Evolutionary conservation across 2,113 vertebrate genomes (phyloP).

Genomic region (Tachysurus fulvidraco): DNA sequence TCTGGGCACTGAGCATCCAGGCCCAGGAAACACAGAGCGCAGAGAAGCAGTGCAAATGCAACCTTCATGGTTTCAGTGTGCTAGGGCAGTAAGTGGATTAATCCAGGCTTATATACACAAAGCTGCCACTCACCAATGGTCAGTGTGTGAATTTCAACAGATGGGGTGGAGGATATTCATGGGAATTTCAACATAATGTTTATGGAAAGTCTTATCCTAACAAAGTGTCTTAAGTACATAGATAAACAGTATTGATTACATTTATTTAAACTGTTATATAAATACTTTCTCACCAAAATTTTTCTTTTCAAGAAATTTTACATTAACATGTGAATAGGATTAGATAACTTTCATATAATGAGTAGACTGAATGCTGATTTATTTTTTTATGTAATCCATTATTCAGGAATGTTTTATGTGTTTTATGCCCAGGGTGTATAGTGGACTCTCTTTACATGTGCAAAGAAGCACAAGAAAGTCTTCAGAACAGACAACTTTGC

Average conservation of each 20-base stretch:
- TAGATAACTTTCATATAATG: not conserved
- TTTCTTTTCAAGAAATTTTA: not conserved
- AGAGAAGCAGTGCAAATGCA: slow-evolving; percentile 40
- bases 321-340: too few species aligned
- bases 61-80: slow-evolving; percentile 50
- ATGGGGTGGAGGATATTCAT: slow-evolving; percentile 34
- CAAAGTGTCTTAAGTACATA: not conserved
- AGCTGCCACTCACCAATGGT: not conserved
- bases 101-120: slow-evolving; percentile 24
- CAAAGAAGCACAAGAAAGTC: not conserved
- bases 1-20: slow-evolving; percentile 65
- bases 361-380: not conserved
- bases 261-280: not conserved
- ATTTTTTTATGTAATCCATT: not conserved
- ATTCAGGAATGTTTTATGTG: not conserved
- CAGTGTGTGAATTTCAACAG: slow-evolving; percentile 45
- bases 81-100: not conserved
- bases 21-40: slow-evolving; percentile 46
- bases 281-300: not conserved
- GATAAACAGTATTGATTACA: not conserved
- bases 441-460: not conserved
- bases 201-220: not conserved
- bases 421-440: not conserved
- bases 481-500: too few species aligned
- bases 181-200: slow-evolving; percentile 30